Conservation (phyloP, 53 echinoderm and acorn worm species). For the Mesocentrotus franciscanus region DNA sequence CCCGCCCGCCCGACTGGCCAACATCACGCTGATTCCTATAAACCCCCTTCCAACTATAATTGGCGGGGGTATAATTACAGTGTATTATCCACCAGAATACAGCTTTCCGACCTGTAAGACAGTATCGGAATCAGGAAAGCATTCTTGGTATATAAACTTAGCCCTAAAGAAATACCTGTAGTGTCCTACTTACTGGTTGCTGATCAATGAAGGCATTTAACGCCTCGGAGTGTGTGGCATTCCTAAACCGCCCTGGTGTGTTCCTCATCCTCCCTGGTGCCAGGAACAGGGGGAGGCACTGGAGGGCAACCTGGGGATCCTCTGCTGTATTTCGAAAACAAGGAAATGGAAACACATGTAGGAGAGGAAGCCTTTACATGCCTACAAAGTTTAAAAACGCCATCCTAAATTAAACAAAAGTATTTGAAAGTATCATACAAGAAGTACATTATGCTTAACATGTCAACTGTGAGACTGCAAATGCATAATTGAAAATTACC, state of each 20-base stretch:
- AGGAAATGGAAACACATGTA: slow-evolving; percentile 33
- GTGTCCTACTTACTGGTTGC: slow-evolving; percentile 65
- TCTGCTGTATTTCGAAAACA: slow-evolving; percentile 52
- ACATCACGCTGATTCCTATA: slow-evolving; percentile 30
- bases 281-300: slow-evolving; percentile 70
- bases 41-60: slow-evolving; percentile 5
- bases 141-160: slow-evolving; percentile 12
- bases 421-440: slow-evolving; percentile 1
- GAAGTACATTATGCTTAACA: neutral
- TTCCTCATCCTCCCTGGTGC: slow-evolving; percentile 70
- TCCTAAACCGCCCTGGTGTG: slow-evolving; percentile 53
- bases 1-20: neutral
- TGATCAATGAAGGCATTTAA: slow-evolving; percentile 74
- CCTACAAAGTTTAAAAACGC: neutral
- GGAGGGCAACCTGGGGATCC: slow-evolving; percentile 54
- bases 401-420: neutral
- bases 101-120: slow-evolving; percentile 34
- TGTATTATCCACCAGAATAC: slow-evolving; percentile 2
- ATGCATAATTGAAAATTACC: slow-evolving; percentile 19
- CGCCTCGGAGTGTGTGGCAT: slow-evolving; percentile 69
- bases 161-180: slow-evolving; percentile 41
- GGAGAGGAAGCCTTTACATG: neutral
- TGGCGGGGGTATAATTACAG: slow-evolving; percentile 22
- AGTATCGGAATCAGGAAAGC: slow-evolving; percentile 22
- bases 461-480: slow-evolving; percentile 16